phyloP scores from a whole-genome alignment of 2,113 vertebrate genomes.

The Sylvilagus bachmani region DNA sequence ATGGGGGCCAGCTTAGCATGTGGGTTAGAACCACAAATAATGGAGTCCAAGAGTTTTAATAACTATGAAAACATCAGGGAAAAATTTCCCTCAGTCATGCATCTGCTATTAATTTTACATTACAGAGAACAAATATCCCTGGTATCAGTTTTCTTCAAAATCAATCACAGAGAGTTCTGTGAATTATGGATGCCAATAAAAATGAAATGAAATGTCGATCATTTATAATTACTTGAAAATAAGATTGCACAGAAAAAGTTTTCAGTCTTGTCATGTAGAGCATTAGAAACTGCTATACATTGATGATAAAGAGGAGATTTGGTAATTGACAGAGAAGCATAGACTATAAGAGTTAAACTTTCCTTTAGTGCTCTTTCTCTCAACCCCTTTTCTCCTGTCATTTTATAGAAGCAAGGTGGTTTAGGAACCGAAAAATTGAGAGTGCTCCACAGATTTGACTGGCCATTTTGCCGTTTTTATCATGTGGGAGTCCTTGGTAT shows the following conservation, averaged over 20 bases:
- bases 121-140: constrained; percentile 68
- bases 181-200: constrained; percentile 71
- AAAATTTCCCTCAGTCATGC: constrained; percentile 57
- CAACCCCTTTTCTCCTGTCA: neutral
- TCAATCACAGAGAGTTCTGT: constrained; percentile 72
- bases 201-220: constrained; percentile 67
- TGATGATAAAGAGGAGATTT: constrained; percentile 5
- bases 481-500: neutral
- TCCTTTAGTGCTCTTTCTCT: neutral
- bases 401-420: constrained; percentile 38
- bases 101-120: constrained; percentile 79
- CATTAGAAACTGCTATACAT: neutral
- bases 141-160: constrained; percentile 77
- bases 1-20: neutral
- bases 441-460: neutral
- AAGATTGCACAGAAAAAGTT: constrained; percentile 49
- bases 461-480: neutral
- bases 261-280: constrained; percentile 14
- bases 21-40: constrained; percentile 18
- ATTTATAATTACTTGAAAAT: constrained; percentile 77
- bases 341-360: neutral
- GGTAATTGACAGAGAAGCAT: neutral
- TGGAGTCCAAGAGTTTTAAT: constrained; percentile 56
- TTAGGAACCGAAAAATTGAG: neutral
- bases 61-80: constrained; percentile 69